These are phyloP conservation scores for Scatophagus argus DNA, from an alignment of 2,113 vertebrate species.

Conservation along the genomic window DNA sequence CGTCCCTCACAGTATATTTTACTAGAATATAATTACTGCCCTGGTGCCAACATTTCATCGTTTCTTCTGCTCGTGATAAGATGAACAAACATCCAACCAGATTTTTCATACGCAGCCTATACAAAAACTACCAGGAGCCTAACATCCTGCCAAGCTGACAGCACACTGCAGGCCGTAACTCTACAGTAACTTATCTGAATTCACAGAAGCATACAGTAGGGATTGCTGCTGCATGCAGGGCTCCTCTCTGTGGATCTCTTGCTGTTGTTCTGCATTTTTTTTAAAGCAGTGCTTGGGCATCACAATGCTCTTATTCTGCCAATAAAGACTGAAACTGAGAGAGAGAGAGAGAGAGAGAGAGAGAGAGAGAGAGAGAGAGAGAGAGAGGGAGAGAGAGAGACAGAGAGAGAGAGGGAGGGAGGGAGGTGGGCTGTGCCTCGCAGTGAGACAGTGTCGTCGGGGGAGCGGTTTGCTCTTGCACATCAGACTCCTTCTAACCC, in stretches of 20 bases:
- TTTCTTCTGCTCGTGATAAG: too few species aligned
- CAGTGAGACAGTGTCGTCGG: conserved; percentile 57
- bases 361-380: neutral
- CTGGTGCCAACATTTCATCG: too few species aligned
- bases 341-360: conserved; percentile 10
- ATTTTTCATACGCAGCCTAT: too few species aligned
- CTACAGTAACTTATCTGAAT: neutral
- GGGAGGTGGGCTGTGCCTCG: conserved; percentile 54
- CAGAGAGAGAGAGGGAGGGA: conserved; percentile 19
- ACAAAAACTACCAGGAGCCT: neutral
- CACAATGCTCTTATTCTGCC: conserved; percentile 48
- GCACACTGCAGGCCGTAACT: too few species aligned
- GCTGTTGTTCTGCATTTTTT: conserved; percentile 31
- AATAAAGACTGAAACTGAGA: conserved; percentile 46
- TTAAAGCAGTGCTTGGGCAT: conserved; percentile 21
- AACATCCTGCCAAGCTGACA: neutral
- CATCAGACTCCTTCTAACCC: conserved; percentile 65
- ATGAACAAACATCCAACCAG: too few species aligned
- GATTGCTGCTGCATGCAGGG: neutral
- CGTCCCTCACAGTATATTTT: too few species aligned
- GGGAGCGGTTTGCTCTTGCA: conserved; percentile 61
- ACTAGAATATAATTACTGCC: too few species aligned
- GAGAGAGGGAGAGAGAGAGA: conserved; percentile 9
- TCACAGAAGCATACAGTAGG: neutral
- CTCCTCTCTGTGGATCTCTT: conserved; percentile 5